A percentile compares a stretch with the other conserved stretches of the same genome.
phyloP scores from a whole-genome alignment of 1,140 invertebrate genomes.

The Drosophila sp. region DNA sequence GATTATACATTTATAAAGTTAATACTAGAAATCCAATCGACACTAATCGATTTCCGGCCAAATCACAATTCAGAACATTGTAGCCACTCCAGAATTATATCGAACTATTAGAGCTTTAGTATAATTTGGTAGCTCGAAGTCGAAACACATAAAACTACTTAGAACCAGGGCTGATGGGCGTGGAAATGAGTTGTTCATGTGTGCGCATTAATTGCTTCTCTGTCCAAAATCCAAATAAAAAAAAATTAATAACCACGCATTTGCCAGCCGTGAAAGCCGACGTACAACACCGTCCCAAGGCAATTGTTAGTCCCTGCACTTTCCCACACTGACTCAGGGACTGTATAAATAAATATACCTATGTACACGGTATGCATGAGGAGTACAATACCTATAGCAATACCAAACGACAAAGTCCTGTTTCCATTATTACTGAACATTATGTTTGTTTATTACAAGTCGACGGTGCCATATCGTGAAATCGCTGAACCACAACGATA shows the following conservation, averaged over 20 bases:
- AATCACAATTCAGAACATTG: neutral
- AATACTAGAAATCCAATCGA: neutral
- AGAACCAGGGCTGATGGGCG: constrained; percentile 37
- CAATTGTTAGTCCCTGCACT: constrained; percentile 37
- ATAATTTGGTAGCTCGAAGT: neutral
- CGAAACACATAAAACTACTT: constrained; percentile 31
- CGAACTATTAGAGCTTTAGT: neutral
- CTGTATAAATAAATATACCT: neutral
- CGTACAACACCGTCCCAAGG: constrained; percentile 11
- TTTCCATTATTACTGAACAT: constrained; percentile 63
- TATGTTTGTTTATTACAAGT: constrained; percentile 68
- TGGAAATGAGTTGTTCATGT: constrained; percentile 56
- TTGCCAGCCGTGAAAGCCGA: constrained; percentile 21
- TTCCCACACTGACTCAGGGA: constrained; percentile 55
- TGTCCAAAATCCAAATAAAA: constrained; percentile 56
- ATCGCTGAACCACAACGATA: constrained; percentile 70
- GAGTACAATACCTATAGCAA: neutral
- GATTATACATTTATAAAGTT: neutral
- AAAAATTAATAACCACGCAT: constrained; percentile 58
- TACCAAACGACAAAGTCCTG: constrained; percentile 10
- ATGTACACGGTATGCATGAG: neutral
- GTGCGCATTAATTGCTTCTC: constrained; percentile 48
- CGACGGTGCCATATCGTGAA: constrained; percentile 65
- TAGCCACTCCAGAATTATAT: neutral
- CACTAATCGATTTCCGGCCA: neutral